Evolutionary conservation across 2,888 invertebrate species (phyloP).

Genomic region (Yponomeuta evonymella): DNA sequence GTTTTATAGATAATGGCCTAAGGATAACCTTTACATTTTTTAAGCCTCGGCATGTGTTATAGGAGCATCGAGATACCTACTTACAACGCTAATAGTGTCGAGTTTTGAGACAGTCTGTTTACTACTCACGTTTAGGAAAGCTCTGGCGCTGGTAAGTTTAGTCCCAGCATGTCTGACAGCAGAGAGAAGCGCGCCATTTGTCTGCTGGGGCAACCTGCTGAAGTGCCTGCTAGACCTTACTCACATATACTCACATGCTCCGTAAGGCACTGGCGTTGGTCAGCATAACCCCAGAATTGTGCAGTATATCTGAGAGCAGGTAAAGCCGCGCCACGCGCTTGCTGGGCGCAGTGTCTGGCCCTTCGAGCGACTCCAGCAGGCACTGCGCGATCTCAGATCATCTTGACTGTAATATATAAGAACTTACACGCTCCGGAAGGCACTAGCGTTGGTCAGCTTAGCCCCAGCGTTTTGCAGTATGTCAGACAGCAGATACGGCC

Average conservation of each 20-base stretch:
- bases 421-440: conserved; percentile 88
- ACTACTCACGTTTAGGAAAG: conserved; percentile 89
- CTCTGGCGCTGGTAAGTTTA: conserved; percentile 96
- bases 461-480: conserved; percentile 97
- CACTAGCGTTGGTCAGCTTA: conserved; percentile 96
- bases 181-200: conserved; percentile 96
- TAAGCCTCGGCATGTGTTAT: no score
- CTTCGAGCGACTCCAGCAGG: conserved; percentile 90
- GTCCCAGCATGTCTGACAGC: conserved; percentile 96
- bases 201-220: conserved; percentile 67
- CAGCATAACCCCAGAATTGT: conserved; percentile 97
- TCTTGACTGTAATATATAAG: no score
- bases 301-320: conserved; percentile 96
- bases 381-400: conserved; percentile 89
- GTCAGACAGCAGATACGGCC: conserved; percentile 97
- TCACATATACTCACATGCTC: no score
- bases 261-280: conserved; percentile 81
- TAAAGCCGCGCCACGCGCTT: conserved; percentile 96
- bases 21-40: no score
- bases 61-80: no score
- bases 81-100: no score
- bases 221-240: no score
- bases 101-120: neutral
- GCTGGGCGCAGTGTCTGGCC: conserved; percentile 81
- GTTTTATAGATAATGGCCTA: no score